A percentile compares a stretch with the other conserved stretches of the same genome.
Evolutionary conservation across 2,113 vertebrate genomes (phyloP).

Genomic region (Cynoglossus semilaevis): DNA sequence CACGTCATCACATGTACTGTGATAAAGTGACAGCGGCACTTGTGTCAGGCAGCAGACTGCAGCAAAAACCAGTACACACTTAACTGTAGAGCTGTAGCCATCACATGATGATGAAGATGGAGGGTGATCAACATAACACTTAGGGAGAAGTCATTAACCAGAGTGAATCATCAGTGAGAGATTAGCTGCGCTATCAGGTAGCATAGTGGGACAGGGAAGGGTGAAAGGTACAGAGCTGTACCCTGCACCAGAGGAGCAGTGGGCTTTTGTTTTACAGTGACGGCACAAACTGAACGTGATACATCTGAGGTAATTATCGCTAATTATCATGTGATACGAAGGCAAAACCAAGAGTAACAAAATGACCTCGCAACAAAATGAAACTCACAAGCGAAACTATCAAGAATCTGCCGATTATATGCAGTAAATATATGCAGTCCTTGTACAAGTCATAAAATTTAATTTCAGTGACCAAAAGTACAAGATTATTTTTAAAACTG

Average conservation of each 20-base stretch:
- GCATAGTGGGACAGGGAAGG: constrained; percentile 32
- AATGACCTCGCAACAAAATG: no score
- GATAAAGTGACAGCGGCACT: constrained; percentile 20
- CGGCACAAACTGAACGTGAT: not conserved
- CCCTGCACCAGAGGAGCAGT: constrained; percentile 4
- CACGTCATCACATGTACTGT: constrained; percentile 6
- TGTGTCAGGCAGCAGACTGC: not conserved
- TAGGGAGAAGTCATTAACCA: constrained; percentile 62
- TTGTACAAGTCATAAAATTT: no score
- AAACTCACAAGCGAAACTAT: no score
- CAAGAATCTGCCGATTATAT: no score
- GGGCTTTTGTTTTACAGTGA: not conserved
- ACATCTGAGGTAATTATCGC: not conserved
- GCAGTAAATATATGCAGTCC: no score
- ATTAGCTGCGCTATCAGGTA: constrained; percentile 60
- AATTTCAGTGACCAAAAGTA: no score
- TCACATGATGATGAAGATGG: constrained; percentile 28
- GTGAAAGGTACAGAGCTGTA: constrained; percentile 32
- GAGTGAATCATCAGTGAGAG: constrained; percentile 57
- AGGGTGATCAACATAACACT: constrained; percentile 44
- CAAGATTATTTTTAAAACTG: no score
- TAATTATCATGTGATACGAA: no score
- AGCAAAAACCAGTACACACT: constrained; percentile 12
- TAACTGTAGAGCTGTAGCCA: constrained; percentile 46
- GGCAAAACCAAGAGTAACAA: no score